Evolutionary conservation across 2,797 vertebrate genomes (phyloP).

Genomic region (Pangasius macronema): DNA sequence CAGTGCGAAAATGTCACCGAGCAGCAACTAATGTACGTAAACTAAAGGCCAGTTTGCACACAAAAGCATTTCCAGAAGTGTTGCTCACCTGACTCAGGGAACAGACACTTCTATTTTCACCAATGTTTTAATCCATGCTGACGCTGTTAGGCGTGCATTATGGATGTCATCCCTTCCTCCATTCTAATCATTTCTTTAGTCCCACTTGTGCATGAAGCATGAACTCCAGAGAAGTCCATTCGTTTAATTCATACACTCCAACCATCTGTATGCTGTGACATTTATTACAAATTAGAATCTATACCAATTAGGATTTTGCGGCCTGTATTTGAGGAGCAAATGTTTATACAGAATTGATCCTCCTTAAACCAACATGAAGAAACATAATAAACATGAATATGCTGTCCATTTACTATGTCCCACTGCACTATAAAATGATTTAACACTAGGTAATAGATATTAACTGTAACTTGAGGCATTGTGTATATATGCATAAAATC

Average conservation of each 20-base stretch:
- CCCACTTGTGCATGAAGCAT: not conserved
- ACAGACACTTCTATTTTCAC: not conserved
- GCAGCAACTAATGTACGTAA: not conserved
- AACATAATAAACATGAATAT: not conserved
- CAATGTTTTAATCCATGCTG: not conserved
- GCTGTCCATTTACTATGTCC: not conserved
- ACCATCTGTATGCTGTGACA: not conserved
- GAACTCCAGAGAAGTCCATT: not conserved
- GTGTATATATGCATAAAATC: not conserved
- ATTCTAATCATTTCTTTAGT: not conserved
- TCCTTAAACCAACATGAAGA: not conserved
- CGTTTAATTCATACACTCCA: not conserved
- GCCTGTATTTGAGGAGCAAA: not conserved
- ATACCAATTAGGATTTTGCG: not conserved
- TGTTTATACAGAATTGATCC: not conserved
- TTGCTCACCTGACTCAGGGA: not conserved
- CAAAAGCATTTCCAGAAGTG: not conserved
- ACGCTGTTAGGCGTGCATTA: not conserved
- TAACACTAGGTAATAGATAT: not conserved
- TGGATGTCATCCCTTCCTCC: not conserved
- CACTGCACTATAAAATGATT: not conserved
- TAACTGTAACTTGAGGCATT: not conserved
- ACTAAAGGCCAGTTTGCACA: conserved; percentile 6
- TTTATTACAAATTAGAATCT: not conserved
- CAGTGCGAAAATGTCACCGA: not conserved